Evolutionary conservation across 1,140 invertebrate genomes (phyloP).

Genomic region (Pinna nobilis): DNA sequence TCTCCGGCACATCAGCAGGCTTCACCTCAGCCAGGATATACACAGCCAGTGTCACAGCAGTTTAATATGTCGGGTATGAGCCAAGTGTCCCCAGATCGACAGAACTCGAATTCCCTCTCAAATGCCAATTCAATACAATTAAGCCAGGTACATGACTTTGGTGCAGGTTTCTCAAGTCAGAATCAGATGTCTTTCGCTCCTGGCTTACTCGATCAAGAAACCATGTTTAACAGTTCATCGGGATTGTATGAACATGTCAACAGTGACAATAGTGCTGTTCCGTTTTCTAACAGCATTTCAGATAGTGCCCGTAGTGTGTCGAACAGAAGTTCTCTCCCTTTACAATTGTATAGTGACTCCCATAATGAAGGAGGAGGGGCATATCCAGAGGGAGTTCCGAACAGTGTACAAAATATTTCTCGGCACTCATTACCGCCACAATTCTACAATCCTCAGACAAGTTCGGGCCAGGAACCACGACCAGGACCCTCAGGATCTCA

Average conservation of each 20-base stretch:
- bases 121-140: not conserved
- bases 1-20: conserved; percentile 4
- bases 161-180: not conserved
- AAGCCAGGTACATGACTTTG: not conserved
- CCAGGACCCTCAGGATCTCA: not conserved
- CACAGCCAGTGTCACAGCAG: conserved; percentile 1
- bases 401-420: not conserved
- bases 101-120: no score
- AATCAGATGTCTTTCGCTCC: no score
- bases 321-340: not conserved
- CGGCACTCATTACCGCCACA: not conserved
- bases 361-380: no score
- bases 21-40: conserved; percentile 9
- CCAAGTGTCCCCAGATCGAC: not conserved
- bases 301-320: not conserved
- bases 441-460: conserved; percentile 16
- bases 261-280: no score
- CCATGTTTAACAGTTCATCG: no score
- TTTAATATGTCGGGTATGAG: not conserved
- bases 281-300: not conserved
- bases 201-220: no score
- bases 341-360: no score
- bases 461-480: not conserved
- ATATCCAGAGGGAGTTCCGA: not conserved
- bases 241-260: no score